Percentiles rank a stretch among this genome's conserved stretches.
These are phyloP conservation scores for Eptatretus atami DNA, from an alignment of 2,797 vertebrate genomes.

Conservation along the genomic window DNA sequence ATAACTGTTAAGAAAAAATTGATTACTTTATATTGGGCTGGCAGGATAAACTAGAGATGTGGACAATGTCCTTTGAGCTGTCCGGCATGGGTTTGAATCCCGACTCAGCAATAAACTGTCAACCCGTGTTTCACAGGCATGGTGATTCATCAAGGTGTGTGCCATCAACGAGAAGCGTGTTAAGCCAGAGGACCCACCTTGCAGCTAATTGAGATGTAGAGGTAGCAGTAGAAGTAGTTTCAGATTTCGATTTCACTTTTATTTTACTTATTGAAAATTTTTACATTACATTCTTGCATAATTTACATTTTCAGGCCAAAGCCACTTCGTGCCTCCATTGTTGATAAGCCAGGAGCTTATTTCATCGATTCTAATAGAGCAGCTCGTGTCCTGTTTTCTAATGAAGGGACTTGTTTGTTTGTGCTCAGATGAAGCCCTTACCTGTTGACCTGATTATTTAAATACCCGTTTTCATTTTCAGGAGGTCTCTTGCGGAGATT, in stretches of 20 bases:
- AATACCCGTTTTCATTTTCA: neutral
- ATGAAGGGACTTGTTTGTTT: too few relatives aligned
- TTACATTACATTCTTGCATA: neutral
- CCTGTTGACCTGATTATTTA: neutral
- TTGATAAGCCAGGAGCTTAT: neutral
- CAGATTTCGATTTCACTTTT: neutral
- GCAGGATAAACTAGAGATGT: too few relatives aligned
- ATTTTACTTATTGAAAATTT: neutral
- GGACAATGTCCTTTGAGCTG: too few relatives aligned
- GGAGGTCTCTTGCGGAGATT: slow-evolving; percentile 16
- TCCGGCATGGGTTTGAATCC: too few relatives aligned
- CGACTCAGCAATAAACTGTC: too few relatives aligned
- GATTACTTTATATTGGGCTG: too few relatives aligned
- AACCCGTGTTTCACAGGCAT: too few relatives aligned
- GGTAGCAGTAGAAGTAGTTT: neutral
- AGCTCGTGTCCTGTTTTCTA: slow-evolving; percentile 8
- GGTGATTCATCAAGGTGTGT: too few relatives aligned
- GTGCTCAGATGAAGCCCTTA: too few relatives aligned
- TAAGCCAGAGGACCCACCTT: neutral
- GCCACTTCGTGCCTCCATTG: neutral
- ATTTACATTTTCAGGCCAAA: too few relatives aligned
- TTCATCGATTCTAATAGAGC: slow-evolving; percentile 2
- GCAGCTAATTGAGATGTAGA: neutral
- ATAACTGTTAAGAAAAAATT: too few relatives aligned
- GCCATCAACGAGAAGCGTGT: too few relatives aligned